These are phyloP conservation scores for Brachionus calyciflorus DNA, from an alignment of 1,140 invertebrate species.

Conservation along the genomic window DNA sequence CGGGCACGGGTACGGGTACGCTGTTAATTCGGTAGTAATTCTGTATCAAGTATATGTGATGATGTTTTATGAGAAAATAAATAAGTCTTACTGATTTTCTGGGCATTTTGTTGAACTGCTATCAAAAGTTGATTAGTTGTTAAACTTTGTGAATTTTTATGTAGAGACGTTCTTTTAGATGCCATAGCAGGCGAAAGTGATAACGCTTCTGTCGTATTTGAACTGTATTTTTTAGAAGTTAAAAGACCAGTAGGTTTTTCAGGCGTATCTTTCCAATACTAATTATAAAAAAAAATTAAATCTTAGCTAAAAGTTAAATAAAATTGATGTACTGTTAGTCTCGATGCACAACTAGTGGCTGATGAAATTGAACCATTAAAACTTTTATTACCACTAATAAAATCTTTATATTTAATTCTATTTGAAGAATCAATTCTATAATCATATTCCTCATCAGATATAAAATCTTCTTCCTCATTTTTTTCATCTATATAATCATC, in stretches of 20 bases:
- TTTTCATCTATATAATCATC: conserved; percentile 2
- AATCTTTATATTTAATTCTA: conserved; percentile 14
- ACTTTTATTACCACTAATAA: conserved; percentile 2
- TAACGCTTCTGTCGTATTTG: conserved; percentile 7
- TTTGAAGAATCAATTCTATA: conserved; percentile 17
- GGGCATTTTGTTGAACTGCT: conserved; percentile 30
- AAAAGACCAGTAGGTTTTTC: neutral
- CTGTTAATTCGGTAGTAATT: too few relatives aligned
- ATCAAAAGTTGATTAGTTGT: conserved; percentile 26
- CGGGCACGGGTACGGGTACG: too few relatives aligned
- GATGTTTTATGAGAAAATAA: too few relatives aligned
- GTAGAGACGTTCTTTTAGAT: neutral
- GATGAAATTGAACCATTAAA: conserved; percentile 41
- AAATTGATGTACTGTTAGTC: neutral
- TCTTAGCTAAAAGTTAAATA: neutral
- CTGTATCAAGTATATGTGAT: too few relatives aligned
- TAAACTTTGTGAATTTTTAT: conserved; percentile 7
- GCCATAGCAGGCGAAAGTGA: conserved; percentile 25
- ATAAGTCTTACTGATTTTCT: neutral
- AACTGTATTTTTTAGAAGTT: neutral
- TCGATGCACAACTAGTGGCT: conserved; percentile 10
- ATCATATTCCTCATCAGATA: conserved; percentile 13
- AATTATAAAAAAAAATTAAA: neutral
- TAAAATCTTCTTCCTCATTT: neutral
- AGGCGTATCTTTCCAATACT: conserved; percentile 17